Evolutionary conservation across 2,888 invertebrate genomes (phyloP).

Genomic region (Cheilosia urbana): DNA sequence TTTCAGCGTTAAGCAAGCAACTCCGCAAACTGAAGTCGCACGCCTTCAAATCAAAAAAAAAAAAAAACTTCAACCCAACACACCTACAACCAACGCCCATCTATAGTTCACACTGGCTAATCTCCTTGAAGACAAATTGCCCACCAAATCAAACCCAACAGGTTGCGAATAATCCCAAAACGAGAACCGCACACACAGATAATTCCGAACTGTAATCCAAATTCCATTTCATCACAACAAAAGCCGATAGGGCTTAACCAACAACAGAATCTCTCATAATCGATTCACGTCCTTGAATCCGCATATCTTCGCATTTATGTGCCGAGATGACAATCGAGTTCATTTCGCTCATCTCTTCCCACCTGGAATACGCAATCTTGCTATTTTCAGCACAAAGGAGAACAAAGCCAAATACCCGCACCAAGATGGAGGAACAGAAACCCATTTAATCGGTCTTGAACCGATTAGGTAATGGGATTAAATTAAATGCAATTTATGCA

Average conservation of each 20-base stretch:
- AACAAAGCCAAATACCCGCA: slow-evolving; percentile 8
- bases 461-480: slow-evolving; percentile 54
- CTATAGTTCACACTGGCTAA: background rate
- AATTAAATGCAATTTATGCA: slow-evolving; percentile 58
- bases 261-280: slow-evolving; percentile 22
- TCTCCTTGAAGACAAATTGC: background rate
- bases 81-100: background rate
- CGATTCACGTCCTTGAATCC: slow-evolving; percentile 30
- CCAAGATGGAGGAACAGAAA: slow-evolving; percentile 11
- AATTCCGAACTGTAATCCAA: background rate
- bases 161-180: background rate
- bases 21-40: too few relatives aligned
- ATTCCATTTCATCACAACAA: background rate
- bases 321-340: slow-evolving; percentile 47
- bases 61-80: background rate
- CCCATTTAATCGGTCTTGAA: slow-evolving; percentile 49
- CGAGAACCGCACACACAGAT: background rate
- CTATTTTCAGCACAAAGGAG: background rate
- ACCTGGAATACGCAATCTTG: background rate
- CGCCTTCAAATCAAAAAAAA: background rate
- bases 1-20: too few relatives aligned
- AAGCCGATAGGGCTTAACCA: slow-evolving; percentile 2
- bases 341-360: slow-evolving; percentile 9
- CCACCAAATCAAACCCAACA: background rate
- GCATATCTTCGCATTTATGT: slow-evolving; percentile 25